These are phyloP conservation scores for Caenorhabditis imperialis DNA, from an alignment of 2,888 invertebrate species.

Conservation along the genomic window DNA sequence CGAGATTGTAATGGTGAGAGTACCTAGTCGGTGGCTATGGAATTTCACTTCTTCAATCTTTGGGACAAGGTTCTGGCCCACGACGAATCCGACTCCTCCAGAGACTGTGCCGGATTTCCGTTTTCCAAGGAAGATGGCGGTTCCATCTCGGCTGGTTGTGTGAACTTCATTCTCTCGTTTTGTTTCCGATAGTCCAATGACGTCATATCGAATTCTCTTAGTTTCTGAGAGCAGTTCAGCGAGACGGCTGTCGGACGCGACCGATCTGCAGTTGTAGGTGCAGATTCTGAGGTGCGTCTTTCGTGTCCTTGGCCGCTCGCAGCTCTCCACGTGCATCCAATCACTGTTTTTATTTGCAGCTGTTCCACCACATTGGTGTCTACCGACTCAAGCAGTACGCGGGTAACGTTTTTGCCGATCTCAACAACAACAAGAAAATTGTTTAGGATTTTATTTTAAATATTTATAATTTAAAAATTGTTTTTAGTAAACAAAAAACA, in stretches of 20 bases:
- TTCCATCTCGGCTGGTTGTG: background rate
- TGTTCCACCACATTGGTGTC: conserved; percentile 63
- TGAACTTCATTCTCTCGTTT: conserved; percentile 3
- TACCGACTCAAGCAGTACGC: conserved; percentile 56
- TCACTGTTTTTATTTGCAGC: no score
- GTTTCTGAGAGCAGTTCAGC: background rate
- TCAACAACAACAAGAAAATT: conserved; percentile 61
- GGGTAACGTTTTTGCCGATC: conserved; percentile 55
- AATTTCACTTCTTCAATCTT: background rate
- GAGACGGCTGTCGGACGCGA: background rate
- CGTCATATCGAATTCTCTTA: background rate
- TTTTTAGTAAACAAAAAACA: background rate
- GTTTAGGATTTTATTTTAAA: no score
- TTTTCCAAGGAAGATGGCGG: background rate
- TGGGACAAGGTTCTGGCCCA: background rate
- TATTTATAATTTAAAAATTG: no score
- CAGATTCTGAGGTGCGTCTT: no score
- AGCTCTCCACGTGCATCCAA: no score
- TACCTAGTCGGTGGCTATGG: background rate
- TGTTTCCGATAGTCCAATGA: conserved; percentile 12
- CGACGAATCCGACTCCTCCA: conserved; percentile 9
- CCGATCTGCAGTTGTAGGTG: no score
- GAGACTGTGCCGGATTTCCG: background rate
- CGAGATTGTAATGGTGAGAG: background rate
- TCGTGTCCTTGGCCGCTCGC: no score